Base-by-base conservation (phyloP, 2,888 invertebrate species). In the Mythimna vitellina region DNA sequence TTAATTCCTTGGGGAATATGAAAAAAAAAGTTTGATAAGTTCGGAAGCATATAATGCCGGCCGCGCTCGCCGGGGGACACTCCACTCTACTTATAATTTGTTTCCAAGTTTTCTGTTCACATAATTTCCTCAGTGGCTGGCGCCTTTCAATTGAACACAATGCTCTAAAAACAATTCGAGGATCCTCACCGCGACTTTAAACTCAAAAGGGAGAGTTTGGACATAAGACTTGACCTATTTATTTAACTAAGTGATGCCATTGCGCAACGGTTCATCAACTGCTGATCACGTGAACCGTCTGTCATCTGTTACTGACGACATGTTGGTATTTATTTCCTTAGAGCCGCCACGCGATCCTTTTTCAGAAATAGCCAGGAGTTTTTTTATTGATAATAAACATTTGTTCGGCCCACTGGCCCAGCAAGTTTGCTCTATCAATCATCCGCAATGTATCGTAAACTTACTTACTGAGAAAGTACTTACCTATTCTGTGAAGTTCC, bases 81-180 rank as follows among this genome's bases (percentile, higher is more conserved):
- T 86, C 84, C 84, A 86, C 82, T 87, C 87, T 86, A 88, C 88
- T 91, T 85, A 83, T 92, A 91, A 93, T 92, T 93, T 91, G 91
- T 91, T 89, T 86, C 87, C 88, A 89, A 93, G 91, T 91, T 92
- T 88, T 88, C 87, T 88, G 88, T 90, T 90, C 90, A 89, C 89
- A 90, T 91, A 91, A 92, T 90, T 92, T 92, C 84, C 78, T 84
- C 83, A 87, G 84, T 83, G 65, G 74, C 84, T 86, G 86, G 86
- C 87, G 89, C 88, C 90, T 90, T 90, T 92, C 91, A 91, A 92
- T 90, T 88, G 89, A 90, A 87, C 87, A 89, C 88, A 89, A 89
- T 88, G 81, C 76, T 85, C 85, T 83, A 83, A 87, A 86, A 88
- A 87, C 86, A 77, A 84, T 87, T 83, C 79, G 66, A 62, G 76